A percentile compares a stretch with the other conserved stretches of the same genome.
phyloP scores from a whole-genome alignment of 2,797 vertebrate genomes.

The Lepilemur septentrionalis region DNA sequence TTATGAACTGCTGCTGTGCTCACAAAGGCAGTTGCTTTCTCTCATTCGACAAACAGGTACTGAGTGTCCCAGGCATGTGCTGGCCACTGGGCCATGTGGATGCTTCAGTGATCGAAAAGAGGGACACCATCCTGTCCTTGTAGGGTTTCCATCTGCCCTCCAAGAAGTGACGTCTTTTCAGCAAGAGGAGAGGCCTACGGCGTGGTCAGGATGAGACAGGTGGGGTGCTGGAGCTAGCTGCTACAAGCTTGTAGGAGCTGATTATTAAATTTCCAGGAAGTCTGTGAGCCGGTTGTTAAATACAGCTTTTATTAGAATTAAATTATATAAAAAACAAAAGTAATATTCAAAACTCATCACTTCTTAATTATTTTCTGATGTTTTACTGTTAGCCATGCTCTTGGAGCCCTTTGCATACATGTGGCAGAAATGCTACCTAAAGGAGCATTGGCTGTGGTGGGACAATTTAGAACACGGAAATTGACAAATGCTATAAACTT shows the following conservation, averaged over 20 bases:
- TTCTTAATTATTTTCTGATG: background rate
- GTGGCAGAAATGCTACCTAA: background rate
- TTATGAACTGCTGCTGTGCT: background rate
- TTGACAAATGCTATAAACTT: background rate
- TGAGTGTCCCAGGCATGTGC: accelerated
- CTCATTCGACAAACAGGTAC: accelerated
- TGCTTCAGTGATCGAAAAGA: background rate
- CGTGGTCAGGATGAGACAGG: background rate
- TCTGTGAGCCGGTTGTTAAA: background rate
- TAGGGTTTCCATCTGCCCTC: background rate
- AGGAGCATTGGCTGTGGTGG: background rate
- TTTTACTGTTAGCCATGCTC: background rate
- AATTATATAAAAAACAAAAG: background rate
- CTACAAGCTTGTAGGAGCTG: background rate
- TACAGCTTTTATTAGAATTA: background rate
- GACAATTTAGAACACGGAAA: background rate
- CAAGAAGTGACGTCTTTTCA: background rate
- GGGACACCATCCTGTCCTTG: background rate
- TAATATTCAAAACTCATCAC: background rate
- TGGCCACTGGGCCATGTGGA: background rate
- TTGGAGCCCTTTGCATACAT: background rate
- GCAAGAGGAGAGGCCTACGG: background rate
- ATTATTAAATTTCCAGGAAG: background rate
- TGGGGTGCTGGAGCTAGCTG: background rate
- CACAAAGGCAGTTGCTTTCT: background rate